Percentiles rank a stretch among this genome's conserved stretches.
Conservation (phyloP, 92 coral and sea anemone species). For the Galaxea fascicularis region DNA sequence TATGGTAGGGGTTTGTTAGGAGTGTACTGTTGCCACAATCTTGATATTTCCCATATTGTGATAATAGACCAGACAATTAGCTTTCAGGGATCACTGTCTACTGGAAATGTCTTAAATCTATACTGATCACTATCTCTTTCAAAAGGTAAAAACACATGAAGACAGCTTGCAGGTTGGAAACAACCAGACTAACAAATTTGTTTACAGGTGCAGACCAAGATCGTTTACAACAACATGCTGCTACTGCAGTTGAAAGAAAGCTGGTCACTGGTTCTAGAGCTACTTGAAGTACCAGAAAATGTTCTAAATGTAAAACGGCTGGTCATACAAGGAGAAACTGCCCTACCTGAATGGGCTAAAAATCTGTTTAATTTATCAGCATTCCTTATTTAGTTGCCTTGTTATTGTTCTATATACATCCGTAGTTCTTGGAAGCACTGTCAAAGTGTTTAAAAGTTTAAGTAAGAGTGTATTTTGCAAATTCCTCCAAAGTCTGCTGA, state of each 20-base stretch:
- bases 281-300: constrained; percentile 6
- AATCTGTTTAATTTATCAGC: background rate
- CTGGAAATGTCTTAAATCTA: constrained; percentile 4
- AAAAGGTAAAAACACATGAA: background rate
- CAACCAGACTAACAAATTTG: background rate
- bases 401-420: too few relatives aligned
- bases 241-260: constrained; percentile 8
- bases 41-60: background rate
- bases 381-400: too few relatives aligned
- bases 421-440: too few relatives aligned
- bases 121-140: background rate
- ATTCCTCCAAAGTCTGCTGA: too few relatives aligned
- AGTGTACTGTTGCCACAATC: background rate
- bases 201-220: constrained; percentile 24
- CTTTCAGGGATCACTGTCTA: background rate
- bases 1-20: too few relatives aligned
- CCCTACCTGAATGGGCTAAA: background rate
- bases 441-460: too few relatives aligned
- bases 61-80: background rate
- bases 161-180: background rate
- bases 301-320: constrained; percentile 12
- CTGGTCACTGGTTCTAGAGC: background rate
- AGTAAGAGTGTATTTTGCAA: too few relatives aligned
- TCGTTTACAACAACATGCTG: background rate
- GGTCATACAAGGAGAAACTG: constrained; percentile 29